Evolutionary conservation across 92 coral and sea anemone genomes (phyloP), one percentile per base, ranked within the genome.

Genomic region (Epizoanthus rinbou): DNA sequence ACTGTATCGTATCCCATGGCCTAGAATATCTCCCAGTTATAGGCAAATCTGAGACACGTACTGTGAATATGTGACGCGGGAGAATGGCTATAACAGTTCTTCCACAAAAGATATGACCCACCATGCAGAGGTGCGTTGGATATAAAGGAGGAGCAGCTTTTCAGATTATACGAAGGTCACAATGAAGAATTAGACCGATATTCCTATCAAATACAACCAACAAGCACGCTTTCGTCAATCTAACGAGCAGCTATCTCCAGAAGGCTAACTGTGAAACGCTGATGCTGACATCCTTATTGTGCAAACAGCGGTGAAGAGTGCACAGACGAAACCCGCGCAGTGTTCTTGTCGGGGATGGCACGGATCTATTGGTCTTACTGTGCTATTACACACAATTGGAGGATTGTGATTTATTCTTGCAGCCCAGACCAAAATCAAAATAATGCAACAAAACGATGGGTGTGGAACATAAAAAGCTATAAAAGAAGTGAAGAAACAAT

Each of bases 211-310:
- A 87, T 69, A 18, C 59, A 18, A 73, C 17, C 68, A 88, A 85
- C 78, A 91, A 91, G 74, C 85, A 85, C 53, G 6, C 19, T 63
- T 83, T 88, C 71, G 76, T 86, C 43, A 45, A 45, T 56, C n/a
- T 82, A 62, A 86, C 67, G 45, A 75, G 87, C 52, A 9, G 33
- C 0, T 69, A 15, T 13, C 78, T 85, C 7, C 57, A 81, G 68
- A 28, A 73, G 24, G 43, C n/a, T 5, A 37, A 66, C 25, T 87
- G 87, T 64, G 47, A 73, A 53, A 88, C 85, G 64, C 67, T 28
- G 93, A 91, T 81, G 89, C 90, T 25, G 90, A 88, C 22, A 52
- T 85, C 39, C 83, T 85, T 16, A 88, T 91, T 22, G 89, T 81
- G 5, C 18, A 85, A 60, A 88, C 88, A 18, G 86, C 92, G 37